These are phyloP conservation scores for Felis chaus DNA, from an alignment of 2,113 vertebrate genomes.

Conservation along the genomic window DNA sequence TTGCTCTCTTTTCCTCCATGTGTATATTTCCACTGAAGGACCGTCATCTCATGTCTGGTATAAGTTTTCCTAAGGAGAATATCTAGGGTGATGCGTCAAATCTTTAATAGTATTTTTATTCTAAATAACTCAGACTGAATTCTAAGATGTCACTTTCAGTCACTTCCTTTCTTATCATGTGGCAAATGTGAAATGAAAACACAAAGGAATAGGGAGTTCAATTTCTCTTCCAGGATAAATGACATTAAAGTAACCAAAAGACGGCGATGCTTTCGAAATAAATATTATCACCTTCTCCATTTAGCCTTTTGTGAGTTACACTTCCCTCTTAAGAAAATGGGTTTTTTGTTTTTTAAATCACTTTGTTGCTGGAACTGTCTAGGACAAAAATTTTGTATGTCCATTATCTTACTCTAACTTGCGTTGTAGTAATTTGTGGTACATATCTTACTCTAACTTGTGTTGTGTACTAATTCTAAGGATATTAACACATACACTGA, in stretches of 20 bases:
- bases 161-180: neutral
- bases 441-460: neutral
- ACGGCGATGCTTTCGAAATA: neutral
- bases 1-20: neutral
- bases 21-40: neutral
- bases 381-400: neutral
- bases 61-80: neutral
- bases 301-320: neutral
- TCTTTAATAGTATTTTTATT: conserved; percentile 13
- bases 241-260: neutral
- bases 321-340: neutral
- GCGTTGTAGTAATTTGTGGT: neutral
- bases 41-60: neutral
- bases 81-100: neutral
- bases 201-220: neutral
- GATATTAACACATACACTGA: neutral
- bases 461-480: neutral
- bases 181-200: neutral
- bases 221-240: neutral
- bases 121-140: neutral
- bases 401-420: neutral
- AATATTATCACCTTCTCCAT: neutral
- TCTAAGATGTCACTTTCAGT: neutral
- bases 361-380: neutral
- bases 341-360: neutral